Conservation (phyloP, 1,140 invertebrate genomes). For the Cydia pomonella region DNA sequence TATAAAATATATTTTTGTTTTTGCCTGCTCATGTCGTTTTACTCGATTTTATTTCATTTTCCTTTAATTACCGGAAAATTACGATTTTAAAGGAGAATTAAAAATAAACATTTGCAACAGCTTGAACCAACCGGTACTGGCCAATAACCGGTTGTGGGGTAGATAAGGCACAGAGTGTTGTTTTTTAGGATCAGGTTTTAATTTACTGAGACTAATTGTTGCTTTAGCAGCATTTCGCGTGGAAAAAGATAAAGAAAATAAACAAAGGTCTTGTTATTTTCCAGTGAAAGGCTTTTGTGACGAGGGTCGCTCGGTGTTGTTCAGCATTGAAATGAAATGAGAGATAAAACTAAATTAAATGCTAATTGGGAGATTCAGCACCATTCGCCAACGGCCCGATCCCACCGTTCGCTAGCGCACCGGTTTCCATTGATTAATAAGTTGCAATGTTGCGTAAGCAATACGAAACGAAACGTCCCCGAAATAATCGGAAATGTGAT, state of each 20-base stretch:
- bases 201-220: constrained; percentile 58
- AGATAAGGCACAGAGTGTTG: constrained; percentile 50
- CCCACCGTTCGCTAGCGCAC: constrained; percentile 18
- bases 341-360: constrained; percentile 69
- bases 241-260: constrained; percentile 59
- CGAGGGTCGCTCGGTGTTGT: constrained; percentile 60
- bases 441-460: constrained; percentile 28
- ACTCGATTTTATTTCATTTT: background rate
- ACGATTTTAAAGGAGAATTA: background rate
- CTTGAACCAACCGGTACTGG: background rate
- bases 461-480: background rate
- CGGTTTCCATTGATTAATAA: constrained; percentile 26
- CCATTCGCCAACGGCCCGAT: constrained; percentile 11
- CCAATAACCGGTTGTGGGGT: constrained; percentile 35
- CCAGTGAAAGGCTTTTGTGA: constrained; percentile 54
- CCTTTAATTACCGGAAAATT: background rate
- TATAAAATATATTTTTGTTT: background rate
- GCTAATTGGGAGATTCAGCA: constrained; percentile 62
- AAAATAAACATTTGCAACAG: constrained; percentile 15
- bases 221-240: constrained; percentile 50
- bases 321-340: constrained; percentile 61
- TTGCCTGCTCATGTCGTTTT: background rate
- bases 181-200: constrained; percentile 54
- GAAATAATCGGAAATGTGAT: constrained; percentile 18
- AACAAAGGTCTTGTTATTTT: constrained; percentile 57